Conservation (phyloP, 2,113 vertebrate species). For the Stictonetta naevosa region DNA sequence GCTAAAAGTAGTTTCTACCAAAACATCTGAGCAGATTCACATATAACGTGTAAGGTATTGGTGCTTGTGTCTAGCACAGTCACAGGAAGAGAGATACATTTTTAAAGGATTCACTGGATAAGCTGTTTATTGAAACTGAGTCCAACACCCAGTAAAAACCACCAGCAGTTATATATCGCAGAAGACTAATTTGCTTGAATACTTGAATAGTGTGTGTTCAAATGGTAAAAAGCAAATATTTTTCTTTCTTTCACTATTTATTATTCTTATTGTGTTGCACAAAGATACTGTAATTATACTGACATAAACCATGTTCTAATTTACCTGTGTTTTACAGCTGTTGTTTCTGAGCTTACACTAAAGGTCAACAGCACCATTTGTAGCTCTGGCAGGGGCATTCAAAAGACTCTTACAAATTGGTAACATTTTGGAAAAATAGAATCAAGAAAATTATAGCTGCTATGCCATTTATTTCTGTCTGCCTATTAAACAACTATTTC, state of each 20-base stretch:
- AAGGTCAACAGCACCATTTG: constrained; percentile 39
- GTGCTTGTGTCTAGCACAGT: not conserved
- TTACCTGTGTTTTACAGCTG: constrained; percentile 61
- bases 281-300: not conserved
- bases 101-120: not conserved
- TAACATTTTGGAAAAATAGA: constrained; percentile 28
- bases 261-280: not conserved
- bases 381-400: not conserved
- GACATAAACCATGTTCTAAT: constrained; percentile 45
- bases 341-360: constrained; percentile 16
- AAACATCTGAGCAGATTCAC: not conserved
- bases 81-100: not conserved
- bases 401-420: constrained; percentile 16
- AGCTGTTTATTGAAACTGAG: not conserved
- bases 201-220: not conserved
- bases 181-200: constrained; percentile 9
- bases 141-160: not conserved
- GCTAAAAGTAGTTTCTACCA: not conserved
- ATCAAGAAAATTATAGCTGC: constrained; percentile 5
- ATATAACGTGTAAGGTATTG: not conserved
- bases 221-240: not conserved
- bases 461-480: constrained; percentile 46
- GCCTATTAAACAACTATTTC: constrained; percentile 47
- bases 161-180: constrained; percentile 8
- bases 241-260: not conserved